These are phyloP conservation scores for Cyclina sinensis DNA, from an alignment of 1,140 invertebrate genomes.

Conservation along the genomic window DNA sequence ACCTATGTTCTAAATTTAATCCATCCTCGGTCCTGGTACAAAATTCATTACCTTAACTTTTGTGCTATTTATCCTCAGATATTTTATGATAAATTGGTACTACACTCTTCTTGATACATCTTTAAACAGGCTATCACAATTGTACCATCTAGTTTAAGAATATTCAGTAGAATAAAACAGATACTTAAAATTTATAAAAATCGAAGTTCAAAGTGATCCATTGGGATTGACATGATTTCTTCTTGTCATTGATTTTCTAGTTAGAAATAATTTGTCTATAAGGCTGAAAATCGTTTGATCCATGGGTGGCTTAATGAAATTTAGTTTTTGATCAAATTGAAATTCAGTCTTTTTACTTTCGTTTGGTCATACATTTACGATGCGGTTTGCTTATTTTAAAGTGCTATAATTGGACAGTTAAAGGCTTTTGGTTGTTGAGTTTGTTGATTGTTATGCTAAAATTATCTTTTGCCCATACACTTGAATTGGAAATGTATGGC, in stretches of 20 bases:
- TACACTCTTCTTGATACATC: too few relatives aligned
- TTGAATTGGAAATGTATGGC: constrained; percentile 6
- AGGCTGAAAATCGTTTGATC: constrained; percentile 13
- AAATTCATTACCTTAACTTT: too few relatives aligned
- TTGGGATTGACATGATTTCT: not conserved
- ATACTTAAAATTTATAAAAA: not conserved
- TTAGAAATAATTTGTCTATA: constrained; percentile 29
- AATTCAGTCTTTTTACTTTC: constrained; percentile 26
- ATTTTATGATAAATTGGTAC: too few relatives aligned
- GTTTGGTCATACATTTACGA: constrained; percentile 12
- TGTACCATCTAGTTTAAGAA: too few relatives aligned
- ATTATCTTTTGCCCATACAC: not conserved
- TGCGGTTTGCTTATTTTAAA: not conserved
- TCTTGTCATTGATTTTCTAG: constrained; percentile 17
- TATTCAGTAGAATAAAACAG: too few relatives aligned
- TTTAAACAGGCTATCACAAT: too few relatives aligned
- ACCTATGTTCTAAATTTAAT: too few relatives aligned
- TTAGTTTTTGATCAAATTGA: constrained; percentile 22
- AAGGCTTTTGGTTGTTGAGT: not conserved
- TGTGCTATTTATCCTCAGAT: too few relatives aligned
- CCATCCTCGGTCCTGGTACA: too few relatives aligned
- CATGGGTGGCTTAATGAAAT: constrained; percentile 5
- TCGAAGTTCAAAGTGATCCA: not conserved
- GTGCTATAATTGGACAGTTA: constrained; percentile 21
- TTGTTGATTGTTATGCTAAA: constrained; percentile 13